Evolutionary conservation across 1,140 invertebrate species (phyloP).

Genomic region (Mesaphorura yosii): DNA sequence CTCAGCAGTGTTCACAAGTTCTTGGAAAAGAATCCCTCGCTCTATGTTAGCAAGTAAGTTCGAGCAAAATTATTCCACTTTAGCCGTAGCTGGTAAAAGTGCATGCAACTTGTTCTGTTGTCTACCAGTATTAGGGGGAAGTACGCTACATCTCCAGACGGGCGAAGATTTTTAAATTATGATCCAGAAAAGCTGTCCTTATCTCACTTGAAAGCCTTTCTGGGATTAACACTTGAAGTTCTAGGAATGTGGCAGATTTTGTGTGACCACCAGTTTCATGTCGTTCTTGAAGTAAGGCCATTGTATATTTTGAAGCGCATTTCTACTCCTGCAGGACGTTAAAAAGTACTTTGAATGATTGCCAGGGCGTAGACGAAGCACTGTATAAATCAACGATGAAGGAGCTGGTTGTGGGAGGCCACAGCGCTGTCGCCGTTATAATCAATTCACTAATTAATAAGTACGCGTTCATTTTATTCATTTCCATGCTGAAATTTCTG

Average conservation of each 20-base stretch:
- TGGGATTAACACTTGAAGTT: constrained; percentile 73
- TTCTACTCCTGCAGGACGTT: too few species aligned
- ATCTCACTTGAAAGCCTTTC: constrained; percentile 60
- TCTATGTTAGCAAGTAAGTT: constrained; percentile 22
- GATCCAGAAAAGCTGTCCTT: constrained; percentile 54
- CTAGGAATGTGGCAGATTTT: constrained; percentile 87
- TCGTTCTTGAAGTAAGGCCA: constrained; percentile 50
- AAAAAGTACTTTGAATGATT: constrained; percentile 18
- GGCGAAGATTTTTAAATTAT: not conserved
- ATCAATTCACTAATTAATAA: constrained; percentile 63
- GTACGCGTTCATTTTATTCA: constrained; percentile 31
- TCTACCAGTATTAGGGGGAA: not conserved
- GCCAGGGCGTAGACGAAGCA: constrained; percentile 49
- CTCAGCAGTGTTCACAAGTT: constrained; percentile 23
- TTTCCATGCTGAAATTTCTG: not conserved
- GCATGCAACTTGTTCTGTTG: not conserved
- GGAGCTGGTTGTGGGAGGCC: constrained; percentile 70
- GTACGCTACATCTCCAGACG: not conserved
- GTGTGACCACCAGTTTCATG: constrained; percentile 82
- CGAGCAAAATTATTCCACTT: not conserved
- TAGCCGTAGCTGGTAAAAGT: too few species aligned
- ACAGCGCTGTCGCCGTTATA: constrained; percentile 64
- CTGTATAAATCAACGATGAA: constrained; percentile 54
- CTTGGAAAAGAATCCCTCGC: constrained; percentile 23
- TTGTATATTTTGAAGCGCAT: constrained; percentile 38